These are phyloP conservation scores for Epizoanthus rinbou DNA, from an alignment of 92 coral and sea anemone species.

Conservation along the genomic window DNA sequence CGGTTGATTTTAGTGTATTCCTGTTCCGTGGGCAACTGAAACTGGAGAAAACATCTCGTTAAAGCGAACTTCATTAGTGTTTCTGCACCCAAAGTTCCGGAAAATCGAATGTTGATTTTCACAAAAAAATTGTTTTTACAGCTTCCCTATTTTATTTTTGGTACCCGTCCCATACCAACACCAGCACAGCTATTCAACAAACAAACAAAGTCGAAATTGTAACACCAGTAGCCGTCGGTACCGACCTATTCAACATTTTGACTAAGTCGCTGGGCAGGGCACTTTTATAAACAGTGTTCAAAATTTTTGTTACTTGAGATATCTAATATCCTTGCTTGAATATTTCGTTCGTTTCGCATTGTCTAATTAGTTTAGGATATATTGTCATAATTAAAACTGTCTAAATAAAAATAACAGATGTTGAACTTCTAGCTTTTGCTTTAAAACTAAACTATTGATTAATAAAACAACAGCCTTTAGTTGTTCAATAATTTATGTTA, in stretches of 20 bases:
- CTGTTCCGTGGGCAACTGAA: neutral
- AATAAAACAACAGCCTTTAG: constrained; percentile 29
- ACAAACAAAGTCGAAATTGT: constrained; percentile 32
- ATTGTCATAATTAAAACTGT: neutral
- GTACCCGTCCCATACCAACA: constrained; percentile 33
- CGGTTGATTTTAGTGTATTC: neutral
- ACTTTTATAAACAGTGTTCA: neutral
- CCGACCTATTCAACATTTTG: constrained; percentile 1
- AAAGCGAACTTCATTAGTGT: too few relatives aligned
- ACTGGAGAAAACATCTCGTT: neutral
- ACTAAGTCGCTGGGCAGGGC: neutral
- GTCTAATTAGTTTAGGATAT: neutral
- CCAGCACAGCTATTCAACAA: constrained; percentile 24
- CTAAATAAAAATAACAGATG: constrained; percentile 24
- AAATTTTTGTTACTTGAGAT: neutral
- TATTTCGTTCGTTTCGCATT: neutral
- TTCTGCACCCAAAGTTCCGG: neutral
- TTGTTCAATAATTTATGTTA: constrained; percentile 28
- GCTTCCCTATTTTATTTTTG: constrained; percentile 3
- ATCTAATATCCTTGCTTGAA: neutral
- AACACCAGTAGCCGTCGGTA: constrained; percentile 36
- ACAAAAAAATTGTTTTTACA: neutral
- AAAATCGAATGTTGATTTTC: neutral
- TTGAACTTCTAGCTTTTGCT: constrained; percentile 25
- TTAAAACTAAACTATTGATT: constrained; percentile 14